Base-by-base conservation (phyloP, 2,113 vertebrate genomes). In the Nansenia antarctica region DNA sequence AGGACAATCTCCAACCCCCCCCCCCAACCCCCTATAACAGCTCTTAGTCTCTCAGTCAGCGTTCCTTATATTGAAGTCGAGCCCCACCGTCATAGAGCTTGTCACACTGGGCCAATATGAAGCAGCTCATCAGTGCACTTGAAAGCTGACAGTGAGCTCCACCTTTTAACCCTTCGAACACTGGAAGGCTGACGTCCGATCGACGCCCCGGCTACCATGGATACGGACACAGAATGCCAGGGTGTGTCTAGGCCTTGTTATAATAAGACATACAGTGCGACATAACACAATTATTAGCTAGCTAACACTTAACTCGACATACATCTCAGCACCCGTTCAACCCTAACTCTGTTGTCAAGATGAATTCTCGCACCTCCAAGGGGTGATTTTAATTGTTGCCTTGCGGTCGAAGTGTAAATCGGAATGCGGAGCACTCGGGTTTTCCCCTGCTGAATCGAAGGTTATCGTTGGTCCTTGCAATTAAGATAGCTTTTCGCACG, bases 121-220 rank as follows among this genome's bases (percentile, higher is more conserved):
- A 89, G 69, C 73, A 83, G 83, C 86, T 86, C 82, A 80, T 83
- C 76, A 72, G 65, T 67, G 77, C 86, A 78, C 77, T 81, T 85
- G 73, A 80, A 53, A 72, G 74, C 49, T 72, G 75, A 74, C 77
- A 71, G 65, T 61, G 68, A 59, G 65, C 70, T 42, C 37, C 72
- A 76, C 71, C 77, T 74, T 74, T 71, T 59, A 76, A 86, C 82
- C 79, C 61, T 68, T 49, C 3, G 53, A 72, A 72, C 78, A 0
- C 65, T 53, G 37, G n/a, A n/a, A 14, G 34, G 47, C 70, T 53
- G 74, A 74, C 73, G 49, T 47, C 63, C 42, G 32, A 2, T 22
- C 5, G 32, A 49, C 24, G 30, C 62, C 60, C 15, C 0, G 52
- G 53, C 60, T 54, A 9, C 62, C 42, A 29, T 12, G 24, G 20